phyloP scores from a whole-genome alignment of 1,140 invertebrate genomes.

The Lasioglossum albipes region DNA sequence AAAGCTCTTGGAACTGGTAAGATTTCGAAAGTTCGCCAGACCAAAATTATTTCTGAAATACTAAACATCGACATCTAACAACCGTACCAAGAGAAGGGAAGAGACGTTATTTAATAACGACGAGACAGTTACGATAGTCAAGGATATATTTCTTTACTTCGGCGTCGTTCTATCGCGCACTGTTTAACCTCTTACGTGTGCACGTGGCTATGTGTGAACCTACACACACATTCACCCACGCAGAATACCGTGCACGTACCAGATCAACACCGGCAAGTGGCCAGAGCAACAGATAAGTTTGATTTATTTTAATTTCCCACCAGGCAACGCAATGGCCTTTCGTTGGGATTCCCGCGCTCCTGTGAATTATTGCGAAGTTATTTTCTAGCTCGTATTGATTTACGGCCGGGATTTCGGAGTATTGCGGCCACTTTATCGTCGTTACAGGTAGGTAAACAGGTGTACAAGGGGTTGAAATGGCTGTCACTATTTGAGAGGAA shows the following conservation, averaged over 20 bases:
- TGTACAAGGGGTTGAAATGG: constrained; percentile 57
- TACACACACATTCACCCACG: neutral
- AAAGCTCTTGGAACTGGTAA: too few relatives aligned
- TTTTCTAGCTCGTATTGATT: constrained; percentile 75
- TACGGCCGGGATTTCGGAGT: constrained; percentile 68
- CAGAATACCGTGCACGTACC: constrained; percentile 37
- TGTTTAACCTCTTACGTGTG: constrained; percentile 47
- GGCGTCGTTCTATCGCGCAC: constrained; percentile 47
- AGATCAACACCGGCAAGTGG: constrained; percentile 68
- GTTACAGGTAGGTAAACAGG: constrained; percentile 71
- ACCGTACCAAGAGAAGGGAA: too few relatives aligned
- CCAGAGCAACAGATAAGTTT: constrained; percentile 74
- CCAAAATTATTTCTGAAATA: too few relatives aligned
- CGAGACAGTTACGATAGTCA: constrained; percentile 51
- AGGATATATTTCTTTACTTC: constrained; percentile 58
- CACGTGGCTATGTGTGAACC: neutral
- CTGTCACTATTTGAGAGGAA: constrained; percentile 48
- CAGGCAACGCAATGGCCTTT: constrained; percentile 56
- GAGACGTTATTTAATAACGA: constrained; percentile 61
- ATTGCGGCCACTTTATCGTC: constrained; percentile 70
- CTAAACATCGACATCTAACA: too few relatives aligned
- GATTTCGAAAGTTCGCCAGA: too few relatives aligned
- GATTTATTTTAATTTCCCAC: constrained; percentile 77
- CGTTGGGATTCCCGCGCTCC: constrained; percentile 51
- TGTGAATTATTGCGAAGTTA: constrained; percentile 71